phyloP scores from a whole-genome alignment of 2,888 invertebrate genomes.

The Xestia ashworthii region DNA sequence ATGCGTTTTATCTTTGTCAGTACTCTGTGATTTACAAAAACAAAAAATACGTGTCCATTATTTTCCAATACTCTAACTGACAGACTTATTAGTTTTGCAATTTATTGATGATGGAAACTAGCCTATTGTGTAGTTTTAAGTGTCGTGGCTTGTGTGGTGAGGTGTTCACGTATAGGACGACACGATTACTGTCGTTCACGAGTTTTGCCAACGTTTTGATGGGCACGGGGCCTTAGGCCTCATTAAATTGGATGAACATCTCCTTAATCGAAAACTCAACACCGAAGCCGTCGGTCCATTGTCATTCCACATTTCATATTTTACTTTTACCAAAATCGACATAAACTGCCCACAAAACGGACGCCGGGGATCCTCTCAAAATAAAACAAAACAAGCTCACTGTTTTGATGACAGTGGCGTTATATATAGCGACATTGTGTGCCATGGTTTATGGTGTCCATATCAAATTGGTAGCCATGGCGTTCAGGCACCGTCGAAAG shows the following conservation, averaged over 20 bases:
- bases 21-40: too few species aligned
- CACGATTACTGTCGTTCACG: too few species aligned
- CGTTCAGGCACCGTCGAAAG: slow-evolving; percentile 19
- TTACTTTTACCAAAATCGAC: slow-evolving; percentile 37
- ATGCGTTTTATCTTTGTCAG: too few species aligned
- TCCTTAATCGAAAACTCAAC: not conserved
- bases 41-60: too few species aligned
- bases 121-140: too few species aligned
- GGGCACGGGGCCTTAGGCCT: too few species aligned
- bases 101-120: too few species aligned
- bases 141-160: too few species aligned
- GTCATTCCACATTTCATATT: slow-evolving; percentile 26
- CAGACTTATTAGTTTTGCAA: too few species aligned
- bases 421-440: slow-evolving; percentile 71
- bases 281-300: not conserved
- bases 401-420: slow-evolving; percentile 62
- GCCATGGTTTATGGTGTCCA: slow-evolving; percentile 62
- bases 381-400: slow-evolving; percentile 51
- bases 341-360: slow-evolving; percentile 35
- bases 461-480: slow-evolving; percentile 66
- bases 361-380: slow-evolving; percentile 26
- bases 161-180: too few species aligned
- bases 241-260: not conserved
- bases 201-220: too few species aligned
- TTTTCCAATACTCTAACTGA: too few species aligned